Evolutionary conservation across 2,113 vertebrate species (phyloP).

Genomic region (Trichomycterus rosablanca): DNA sequence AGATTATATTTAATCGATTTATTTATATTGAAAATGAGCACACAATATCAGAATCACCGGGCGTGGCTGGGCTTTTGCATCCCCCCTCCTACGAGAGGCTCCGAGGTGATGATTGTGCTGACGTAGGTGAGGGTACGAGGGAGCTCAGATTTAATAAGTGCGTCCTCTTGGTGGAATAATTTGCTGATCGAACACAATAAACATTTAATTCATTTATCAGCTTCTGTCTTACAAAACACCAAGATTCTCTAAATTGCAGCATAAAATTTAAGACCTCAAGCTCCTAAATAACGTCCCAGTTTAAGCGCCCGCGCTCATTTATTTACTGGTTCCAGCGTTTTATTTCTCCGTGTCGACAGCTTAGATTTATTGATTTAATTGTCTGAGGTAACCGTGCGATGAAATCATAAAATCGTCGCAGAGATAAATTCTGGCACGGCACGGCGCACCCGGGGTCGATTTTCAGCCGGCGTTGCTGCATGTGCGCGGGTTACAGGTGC

Average conservation of each 20-base stretch:
- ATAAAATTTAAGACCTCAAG: conserved; percentile 52
- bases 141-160: conserved; percentile 26
- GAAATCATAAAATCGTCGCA: conserved; percentile 91
- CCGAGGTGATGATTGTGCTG: no score
- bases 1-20: no score
- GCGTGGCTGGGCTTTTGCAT: no score
- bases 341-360: conserved; percentile 82
- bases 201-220: no score
- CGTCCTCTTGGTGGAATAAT: conserved; percentile 20
- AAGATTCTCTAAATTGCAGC: conserved; percentile 19
- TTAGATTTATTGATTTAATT: conserved; percentile 95
- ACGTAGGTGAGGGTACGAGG: no score
- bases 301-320: conserved; percentile 82
- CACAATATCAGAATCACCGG: no score
- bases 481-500: conserved; percentile 83
- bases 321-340: conserved; percentile 84
- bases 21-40: no score
- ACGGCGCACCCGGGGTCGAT: conserved; percentile 78
- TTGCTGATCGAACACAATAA: conserved; percentile 19
- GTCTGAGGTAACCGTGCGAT: conserved; percentile 92
- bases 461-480: conserved; percentile 80
- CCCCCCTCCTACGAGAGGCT: no score
- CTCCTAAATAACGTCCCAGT: conserved; percentile 84
- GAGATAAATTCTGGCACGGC: conserved; percentile 90
- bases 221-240: no score